Evolutionary conservation across 2,888 invertebrate species (phyloP).

Genomic region (Lochmaea crataegi): DNA sequence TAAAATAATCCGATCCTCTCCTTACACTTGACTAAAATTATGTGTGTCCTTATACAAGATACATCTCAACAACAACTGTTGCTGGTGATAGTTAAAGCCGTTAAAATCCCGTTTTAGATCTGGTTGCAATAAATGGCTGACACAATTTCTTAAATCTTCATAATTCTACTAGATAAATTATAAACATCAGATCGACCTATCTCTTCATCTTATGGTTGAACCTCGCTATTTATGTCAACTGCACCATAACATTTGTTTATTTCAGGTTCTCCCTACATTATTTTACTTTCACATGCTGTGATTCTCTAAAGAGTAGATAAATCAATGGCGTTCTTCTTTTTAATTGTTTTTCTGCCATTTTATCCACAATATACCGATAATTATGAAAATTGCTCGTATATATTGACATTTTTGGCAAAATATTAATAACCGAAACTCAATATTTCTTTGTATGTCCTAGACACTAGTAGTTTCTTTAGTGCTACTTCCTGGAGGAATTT

Average conservation of each 20-base stretch:
- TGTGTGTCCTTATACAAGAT: not conserved
- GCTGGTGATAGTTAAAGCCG: not conserved
- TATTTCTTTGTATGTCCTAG: no score
- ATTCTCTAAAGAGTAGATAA: no score
- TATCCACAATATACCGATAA: no score
- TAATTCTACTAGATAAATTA: constrained; percentile 3
- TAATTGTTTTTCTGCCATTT: no score
- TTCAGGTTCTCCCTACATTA: no score
- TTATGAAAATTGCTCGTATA: no score
- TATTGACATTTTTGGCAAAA: no score
- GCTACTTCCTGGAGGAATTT: no score
- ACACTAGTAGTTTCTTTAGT: no score
- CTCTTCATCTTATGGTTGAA: not conserved
- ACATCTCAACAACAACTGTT: constrained; percentile 18
- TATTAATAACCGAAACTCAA: no score
- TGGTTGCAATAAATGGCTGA: constrained; percentile 17
- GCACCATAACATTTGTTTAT: not conserved
- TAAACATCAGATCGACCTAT: not conserved
- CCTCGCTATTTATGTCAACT: not conserved
- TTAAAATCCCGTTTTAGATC: constrained; percentile 13
- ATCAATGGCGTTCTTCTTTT: no score
- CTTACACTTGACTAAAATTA: constrained; percentile 10
- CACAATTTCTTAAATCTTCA: constrained; percentile 19
- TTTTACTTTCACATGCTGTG: no score
- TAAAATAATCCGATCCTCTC: constrained; percentile 13